Evolutionary conservation across 2,113 vertebrate genomes (phyloP).

Genomic region (Ophthalmolycus amberensis): DNA sequence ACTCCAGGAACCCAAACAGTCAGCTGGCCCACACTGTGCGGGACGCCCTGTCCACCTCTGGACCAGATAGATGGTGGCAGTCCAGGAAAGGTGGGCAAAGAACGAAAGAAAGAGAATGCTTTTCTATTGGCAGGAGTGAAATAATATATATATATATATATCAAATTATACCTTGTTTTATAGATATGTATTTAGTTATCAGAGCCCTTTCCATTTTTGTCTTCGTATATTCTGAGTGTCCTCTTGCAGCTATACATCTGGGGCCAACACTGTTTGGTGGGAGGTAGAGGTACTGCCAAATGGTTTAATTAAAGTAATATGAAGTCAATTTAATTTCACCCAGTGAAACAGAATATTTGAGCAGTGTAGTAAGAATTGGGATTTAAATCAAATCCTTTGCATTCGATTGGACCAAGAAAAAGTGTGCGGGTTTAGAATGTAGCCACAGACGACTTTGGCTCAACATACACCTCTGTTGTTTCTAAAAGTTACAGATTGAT

Average conservation of each 20-base stretch:
- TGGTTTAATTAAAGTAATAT: neutral
- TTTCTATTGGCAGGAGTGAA: neutral
- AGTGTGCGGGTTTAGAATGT: neutral
- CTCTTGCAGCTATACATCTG: too few relatives aligned
- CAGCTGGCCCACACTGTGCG: slow-evolving; percentile 86
- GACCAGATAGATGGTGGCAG: slow-evolving; percentile 91
- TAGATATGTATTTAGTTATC: too few relatives aligned
- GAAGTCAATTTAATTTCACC: neutral
- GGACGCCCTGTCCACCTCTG: slow-evolving; percentile 83
- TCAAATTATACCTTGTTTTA: neutral
- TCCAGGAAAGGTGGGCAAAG: slow-evolving; percentile 86
- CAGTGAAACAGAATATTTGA: neutral
- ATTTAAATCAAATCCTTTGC: neutral
- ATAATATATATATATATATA: neutral
- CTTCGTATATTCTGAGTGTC: too few relatives aligned
- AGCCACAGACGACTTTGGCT: neutral
- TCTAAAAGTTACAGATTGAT: neutral
- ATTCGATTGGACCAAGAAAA: neutral
- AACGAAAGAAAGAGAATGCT: neutral
- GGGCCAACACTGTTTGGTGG: neutral
- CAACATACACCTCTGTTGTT: neutral
- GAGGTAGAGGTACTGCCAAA: neutral
- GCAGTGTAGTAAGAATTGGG: neutral
- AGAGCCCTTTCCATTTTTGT: neutral
- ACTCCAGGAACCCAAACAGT: slow-evolving; percentile 86